phyloP scores from a whole-genome alignment of 2,113 vertebrate species.

The Capreolus pygargus region DNA sequence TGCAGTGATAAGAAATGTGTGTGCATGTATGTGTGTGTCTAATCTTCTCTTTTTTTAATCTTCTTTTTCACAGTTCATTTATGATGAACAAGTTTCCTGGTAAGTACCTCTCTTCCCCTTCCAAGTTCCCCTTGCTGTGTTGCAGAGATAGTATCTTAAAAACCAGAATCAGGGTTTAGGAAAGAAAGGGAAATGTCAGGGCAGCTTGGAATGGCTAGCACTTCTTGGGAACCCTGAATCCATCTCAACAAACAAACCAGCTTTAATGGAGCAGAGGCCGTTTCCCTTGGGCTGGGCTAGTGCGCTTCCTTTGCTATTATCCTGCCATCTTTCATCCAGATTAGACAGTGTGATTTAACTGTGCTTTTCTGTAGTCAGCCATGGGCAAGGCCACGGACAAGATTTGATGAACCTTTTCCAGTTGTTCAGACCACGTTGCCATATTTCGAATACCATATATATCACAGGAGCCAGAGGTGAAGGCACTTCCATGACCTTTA shows the following conservation, averaged over 20 bases:
- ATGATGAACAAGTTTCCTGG: slow-evolving; percentile 97
- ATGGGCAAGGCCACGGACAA: not conserved
- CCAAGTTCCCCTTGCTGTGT: not conserved
- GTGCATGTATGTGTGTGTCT: not conserved
- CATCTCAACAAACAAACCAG: not conserved
- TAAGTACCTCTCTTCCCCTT: slow-evolving; percentile 80
- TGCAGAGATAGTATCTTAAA: not conserved
- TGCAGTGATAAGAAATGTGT: not conserved
- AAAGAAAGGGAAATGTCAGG: not conserved
- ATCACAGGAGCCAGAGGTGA: not conserved
- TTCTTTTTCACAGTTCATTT: slow-evolving; percentile 91
- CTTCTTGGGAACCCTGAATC: not conserved
- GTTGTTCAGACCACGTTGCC: not conserved
- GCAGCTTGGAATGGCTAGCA: not conserved
- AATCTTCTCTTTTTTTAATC: slow-evolving; percentile 59
- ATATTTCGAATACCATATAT: not conserved
- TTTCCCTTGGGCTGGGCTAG: not conserved
- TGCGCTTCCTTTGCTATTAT: not conserved
- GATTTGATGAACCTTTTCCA: not conserved
- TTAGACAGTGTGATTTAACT: not conserved
- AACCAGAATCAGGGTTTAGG: not conserved
- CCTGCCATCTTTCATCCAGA: not conserved
- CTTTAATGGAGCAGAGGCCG: not conserved
- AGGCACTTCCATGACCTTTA: not conserved
- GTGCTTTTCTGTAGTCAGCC: not conserved